Evolutionary conservation across 2,113 vertebrate genomes (phyloP), one percentile per base, ranked within the genome.

Genomic region (Gymnocephalus cernua): DNA sequence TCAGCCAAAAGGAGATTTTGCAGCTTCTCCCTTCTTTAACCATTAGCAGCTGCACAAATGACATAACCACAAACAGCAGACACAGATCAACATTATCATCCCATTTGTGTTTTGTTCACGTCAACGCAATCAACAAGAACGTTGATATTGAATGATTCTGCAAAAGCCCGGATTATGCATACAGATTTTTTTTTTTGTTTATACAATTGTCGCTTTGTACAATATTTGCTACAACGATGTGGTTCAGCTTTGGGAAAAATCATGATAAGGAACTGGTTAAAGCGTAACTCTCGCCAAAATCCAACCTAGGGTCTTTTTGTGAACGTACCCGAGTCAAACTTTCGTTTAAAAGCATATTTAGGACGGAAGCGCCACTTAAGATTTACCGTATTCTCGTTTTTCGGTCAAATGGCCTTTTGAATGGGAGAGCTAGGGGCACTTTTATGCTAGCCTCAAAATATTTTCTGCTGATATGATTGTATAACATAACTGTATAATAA

Each of bases 1-100:
- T 59, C 38, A 19, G 83, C 85, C 87, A 88, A 74, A 18, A 69
- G 68, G 57, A 86, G 86, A 85, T 86, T 91, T 88, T 56, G 73
- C 50, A 32, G 78, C 72, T 61, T 84, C 79, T 77, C 61, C 41
- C 66, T 75, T 69, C 18, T 50, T 50, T 67, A 2, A 50, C 64
- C 27, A 48, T 79, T 80, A 69, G 61, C 79, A 77, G 71, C 45
- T 58, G 48, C 57, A 62, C 47, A 77, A 14, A 66, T 14, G 1
- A 48, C 62, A 44, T 29, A 16, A 16, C 14, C 9, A 2, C 16
- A 18, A 13, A 47, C 62, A 29, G n/a, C 44, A 62, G 23, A 59
- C 32, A 56, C 8, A 68, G 21, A 45, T n/a, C 23, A 7, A 47
- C 63, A 61, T 32, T 1, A 51, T 44, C 18, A 19, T 44, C 61